Evolutionary conservation across 2,888 invertebrate species (phyloP).

Genomic region (Lomographa bimaculata): DNA sequence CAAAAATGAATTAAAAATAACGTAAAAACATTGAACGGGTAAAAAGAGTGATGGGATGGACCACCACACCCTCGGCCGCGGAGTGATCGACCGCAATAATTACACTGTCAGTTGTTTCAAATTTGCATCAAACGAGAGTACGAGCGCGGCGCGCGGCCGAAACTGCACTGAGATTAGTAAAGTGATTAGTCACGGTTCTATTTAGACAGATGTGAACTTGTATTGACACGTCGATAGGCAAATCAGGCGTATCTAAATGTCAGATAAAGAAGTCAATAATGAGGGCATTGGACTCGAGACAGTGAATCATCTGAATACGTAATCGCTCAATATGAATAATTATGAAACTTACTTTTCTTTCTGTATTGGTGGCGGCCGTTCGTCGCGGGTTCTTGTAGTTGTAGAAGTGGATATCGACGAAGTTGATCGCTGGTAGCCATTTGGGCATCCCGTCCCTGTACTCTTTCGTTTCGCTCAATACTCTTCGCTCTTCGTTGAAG

Average conservation of each 20-base stretch:
- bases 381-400: conserved; percentile 51
- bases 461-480: conserved; percentile 60
- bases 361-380: conserved; percentile 52
- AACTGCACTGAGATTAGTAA: conserved; percentile 22
- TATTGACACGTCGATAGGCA: conserved; percentile 29
- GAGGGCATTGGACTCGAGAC: conserved; percentile 33
- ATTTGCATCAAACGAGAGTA: conserved; percentile 49
- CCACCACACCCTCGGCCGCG: conserved; percentile 66
- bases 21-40: conserved; percentile 72
- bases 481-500: conserved; percentile 58
- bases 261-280: conserved; percentile 34
- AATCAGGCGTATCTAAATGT: conserved; percentile 20
- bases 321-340: conserved; percentile 14
- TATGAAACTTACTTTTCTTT: conserved; percentile 62
- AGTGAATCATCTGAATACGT: conserved; percentile 34
- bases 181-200: conserved; percentile 32
- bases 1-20: conserved; percentile 75
- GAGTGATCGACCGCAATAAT: conserved; percentile 69
- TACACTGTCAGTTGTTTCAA: conserved; percentile 69
- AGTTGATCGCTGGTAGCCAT: conserved; percentile 74
- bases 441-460: conserved; percentile 67
- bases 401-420: conserved; percentile 68
- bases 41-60: conserved; percentile 71
- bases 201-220: conserved; percentile 37
- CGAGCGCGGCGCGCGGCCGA: conserved; percentile 23